A percentile compares a stretch with the other conserved stretches of the same genome.
phyloP scores from a whole-genome alignment of 2,113 vertebrate genomes.

The Nymphicus hollandicus region DNA sequence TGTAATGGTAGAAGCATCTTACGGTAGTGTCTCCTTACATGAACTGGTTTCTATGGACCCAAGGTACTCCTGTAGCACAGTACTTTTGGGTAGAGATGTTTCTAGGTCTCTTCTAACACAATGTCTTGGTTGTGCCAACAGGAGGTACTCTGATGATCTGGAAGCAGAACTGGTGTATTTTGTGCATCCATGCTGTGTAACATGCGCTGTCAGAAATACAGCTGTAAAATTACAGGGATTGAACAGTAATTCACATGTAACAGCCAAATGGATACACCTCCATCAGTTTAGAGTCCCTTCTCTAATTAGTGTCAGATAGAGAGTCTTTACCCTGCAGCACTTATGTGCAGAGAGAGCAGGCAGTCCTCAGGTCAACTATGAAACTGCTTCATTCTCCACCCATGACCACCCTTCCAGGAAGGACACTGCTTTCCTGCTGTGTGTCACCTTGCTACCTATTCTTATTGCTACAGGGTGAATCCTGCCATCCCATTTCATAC shows the following conservation, averaged over 20 bases:
- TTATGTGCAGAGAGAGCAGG: not conserved
- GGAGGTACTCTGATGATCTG: not conserved
- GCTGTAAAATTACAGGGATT: not conserved
- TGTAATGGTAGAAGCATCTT: not conserved
- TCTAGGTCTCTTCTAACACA: not conserved
- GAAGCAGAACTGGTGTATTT: not conserved
- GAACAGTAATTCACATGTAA: not conserved
- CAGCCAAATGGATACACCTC: not conserved
- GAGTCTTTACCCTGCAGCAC: not conserved
- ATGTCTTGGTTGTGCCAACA: not conserved
- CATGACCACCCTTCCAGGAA: not conserved
- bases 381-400: not conserved
- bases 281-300: not conserved
- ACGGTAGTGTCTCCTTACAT: not conserved
- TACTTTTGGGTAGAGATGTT: not conserved
- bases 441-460: not conserved
- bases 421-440: not conserved
- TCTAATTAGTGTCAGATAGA: not conserved
- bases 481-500: not conserved
- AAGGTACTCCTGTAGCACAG: not conserved
- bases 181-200: not conserved
- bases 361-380: not conserved
- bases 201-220: fast-evolving
- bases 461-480: fast-evolving
- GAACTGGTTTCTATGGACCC: not conserved